Evolutionary conservation across 2,797 vertebrate genomes (phyloP), one percentile per base, ranked within the genome.

Genomic region (Acanthornis magna): DNA sequence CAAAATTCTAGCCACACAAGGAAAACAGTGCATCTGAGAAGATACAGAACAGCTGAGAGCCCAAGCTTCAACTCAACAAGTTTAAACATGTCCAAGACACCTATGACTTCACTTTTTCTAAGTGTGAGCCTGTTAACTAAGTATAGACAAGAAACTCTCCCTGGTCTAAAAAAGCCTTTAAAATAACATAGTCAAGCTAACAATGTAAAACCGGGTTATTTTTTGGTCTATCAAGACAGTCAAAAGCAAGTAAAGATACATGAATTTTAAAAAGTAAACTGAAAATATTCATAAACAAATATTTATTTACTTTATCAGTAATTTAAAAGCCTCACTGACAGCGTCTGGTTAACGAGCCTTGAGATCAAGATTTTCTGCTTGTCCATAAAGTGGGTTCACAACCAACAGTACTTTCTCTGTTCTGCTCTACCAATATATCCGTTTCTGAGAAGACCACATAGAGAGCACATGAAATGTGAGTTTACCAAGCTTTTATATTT

Each of bases 361-460:
- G 63, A 95, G 81, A 92, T 72, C 29, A 53, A 62, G 73, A 94
- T 93, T 70, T 92, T 91, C 76, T 86, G 62, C 79, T 63, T 88
- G 79, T 72, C 76, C 63, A 45, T 30, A 27, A 83, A 63, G 63
- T 8, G 62, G 34, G 48, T 50, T 61, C 18, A 70, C 34, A 61
- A 63, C 4, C 50, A 86, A 67, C 79, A 78, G 66, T 50, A 60
- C 43, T 32, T 78, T 21, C 61, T 67, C 68, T 74, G 48, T 77
- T 78, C 79, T 76, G 51, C 68, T 79, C 78, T 47, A 76, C 50
- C 72, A 40, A 15, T 4, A 10, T 20, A 26, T 20, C 51, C 58
- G 86, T 63, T 62, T 60, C 73, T 57, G 38, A 74, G 74, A 76
- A 76, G 74, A 7, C 57, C 92, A 89, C 68, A 77, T 4, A 48